Base-by-base conservation (phyloP, 2,888 invertebrate genomes). In the Trypoxylon attenuatum region DNA sequence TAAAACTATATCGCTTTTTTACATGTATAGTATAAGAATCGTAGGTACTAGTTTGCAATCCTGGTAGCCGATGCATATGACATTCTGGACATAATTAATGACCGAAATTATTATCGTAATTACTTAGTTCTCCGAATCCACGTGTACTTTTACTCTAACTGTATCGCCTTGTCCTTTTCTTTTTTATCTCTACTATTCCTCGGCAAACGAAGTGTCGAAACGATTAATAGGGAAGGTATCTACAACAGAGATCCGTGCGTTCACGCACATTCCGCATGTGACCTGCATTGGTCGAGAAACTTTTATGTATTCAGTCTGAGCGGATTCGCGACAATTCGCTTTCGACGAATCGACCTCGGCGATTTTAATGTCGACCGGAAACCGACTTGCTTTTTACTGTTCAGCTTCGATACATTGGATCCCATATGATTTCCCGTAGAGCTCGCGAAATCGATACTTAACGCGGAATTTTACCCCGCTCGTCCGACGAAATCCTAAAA, bases 1-100 rank as follows among this genome's bases (percentile, higher is more conserved):
- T 65, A 71, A 58, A 63, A 57, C 69, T 67, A 75, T 60, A 38
- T 67, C 69, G 62, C 46, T 59, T 68, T 62, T 65, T 69, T 77
- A 59, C 73, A 80, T 81, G 80, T 80, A 77, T 69, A 80, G 73
- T 77, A 63, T 64, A 82, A 78, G 80, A 82, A 82, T 80, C 76
- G 77, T 80, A 80, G 77, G 76, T 82, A 82, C 78, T 81, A 82
- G 80, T 82, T 76, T 83, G 81, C 79, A 72, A 81, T 83, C 77
- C 80, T 82, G 80, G 77, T 79, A 82, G 80, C 76, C 77, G 71
- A 82, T 73, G 78, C 60, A 79, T 84, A 83, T 80, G 78, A 81
- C 79, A 71, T 69, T 73, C 76, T 63, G 71, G 62, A 73, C 72
- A 69, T 65, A 77, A 71, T 69, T 65, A 59, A 50, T 33, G 10